phyloP scores from a whole-genome alignment of 2,888 invertebrate species.

The Laspeyria flexula region DNA sequence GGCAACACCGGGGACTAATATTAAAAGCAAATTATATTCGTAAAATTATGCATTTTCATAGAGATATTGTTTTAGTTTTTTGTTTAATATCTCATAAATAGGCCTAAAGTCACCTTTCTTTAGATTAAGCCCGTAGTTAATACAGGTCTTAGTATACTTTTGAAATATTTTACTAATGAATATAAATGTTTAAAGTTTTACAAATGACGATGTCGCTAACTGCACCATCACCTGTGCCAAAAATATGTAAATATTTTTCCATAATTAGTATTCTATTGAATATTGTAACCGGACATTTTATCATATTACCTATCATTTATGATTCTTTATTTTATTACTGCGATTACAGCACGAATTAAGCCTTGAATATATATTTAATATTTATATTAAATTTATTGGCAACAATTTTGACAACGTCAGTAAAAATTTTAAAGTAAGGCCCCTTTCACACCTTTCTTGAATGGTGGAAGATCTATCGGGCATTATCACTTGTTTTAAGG shows the following conservation, averaged over 20 bases:
- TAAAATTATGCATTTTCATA: constrained; percentile 8
- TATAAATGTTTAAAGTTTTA: constrained; percentile 58
- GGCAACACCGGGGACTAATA: constrained; percentile 1
- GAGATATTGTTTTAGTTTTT: constrained; percentile 23
- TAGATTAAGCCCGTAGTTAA: constrained; percentile 80
- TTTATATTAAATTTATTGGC: constrained; percentile 5
- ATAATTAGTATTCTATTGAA: constrained; percentile 59
- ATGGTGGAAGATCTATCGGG: too few relatives aligned
- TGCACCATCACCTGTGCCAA: constrained; percentile 82
- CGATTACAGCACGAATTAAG: neutral
- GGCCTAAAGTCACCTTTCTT: constrained; percentile 75
- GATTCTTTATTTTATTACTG: constrained; percentile 39
- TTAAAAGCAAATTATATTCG: constrained; percentile 4
- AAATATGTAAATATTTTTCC: constrained; percentile 78
- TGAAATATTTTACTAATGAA: constrained; percentile 66
- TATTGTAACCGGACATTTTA: constrained; percentile 48
- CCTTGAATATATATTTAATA: neutral
- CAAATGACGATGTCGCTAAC: constrained; percentile 63
- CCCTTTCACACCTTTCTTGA: too few relatives aligned
- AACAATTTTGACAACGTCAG: constrained; percentile 3
- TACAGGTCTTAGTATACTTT: constrained; percentile 77
- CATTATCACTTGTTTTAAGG: too few relatives aligned
- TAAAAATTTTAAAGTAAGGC: too few relatives aligned
- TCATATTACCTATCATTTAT: constrained; percentile 51
- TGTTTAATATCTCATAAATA: constrained; percentile 56